Evolutionary conservation across 2,797 vertebrate species (phyloP).

Genomic region (Onychomys leucogaster): DNA sequence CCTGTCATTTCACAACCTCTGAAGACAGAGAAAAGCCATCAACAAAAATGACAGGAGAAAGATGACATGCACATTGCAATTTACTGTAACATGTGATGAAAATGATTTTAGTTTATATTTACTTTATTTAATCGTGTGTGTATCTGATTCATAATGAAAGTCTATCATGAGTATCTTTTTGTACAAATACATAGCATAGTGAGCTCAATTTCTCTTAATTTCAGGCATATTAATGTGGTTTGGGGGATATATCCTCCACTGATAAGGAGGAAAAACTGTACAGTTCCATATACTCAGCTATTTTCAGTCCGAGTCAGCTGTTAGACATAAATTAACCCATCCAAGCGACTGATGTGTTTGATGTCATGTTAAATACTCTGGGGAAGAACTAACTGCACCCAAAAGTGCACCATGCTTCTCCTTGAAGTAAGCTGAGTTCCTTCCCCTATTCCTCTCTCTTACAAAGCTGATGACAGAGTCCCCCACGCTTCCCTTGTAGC

Average conservation of each 20-base stretch:
- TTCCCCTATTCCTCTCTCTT: not conserved
- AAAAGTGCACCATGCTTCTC: not conserved
- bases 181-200: not conserved
- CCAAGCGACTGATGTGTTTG: not conserved
- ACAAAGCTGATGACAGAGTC: not conserved
- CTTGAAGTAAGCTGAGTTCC: not conserved
- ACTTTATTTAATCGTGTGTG: not conserved
- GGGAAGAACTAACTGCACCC: not conserved
- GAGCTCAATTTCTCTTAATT: not conserved
- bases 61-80: not conserved
- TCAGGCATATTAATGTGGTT: not conserved
- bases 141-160: not conserved
- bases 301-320: not conserved
- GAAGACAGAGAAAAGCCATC: too few relatives aligned
- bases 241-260: not conserved
- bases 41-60: not conserved
- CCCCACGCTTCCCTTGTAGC: not conserved
- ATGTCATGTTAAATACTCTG: not conserved
- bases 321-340: not conserved
- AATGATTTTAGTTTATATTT: not conserved
- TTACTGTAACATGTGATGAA: not conserved
- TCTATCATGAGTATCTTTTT: not conserved
- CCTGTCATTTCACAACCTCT: not conserved
- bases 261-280: not conserved
- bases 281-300: not conserved